A percentile compares a stretch with the other conserved stretches of the same genome.
These are phyloP conservation scores for Ectobius pallidus DNA, from an alignment of 2,888 invertebrate species.

Conservation along the genomic window DNA sequence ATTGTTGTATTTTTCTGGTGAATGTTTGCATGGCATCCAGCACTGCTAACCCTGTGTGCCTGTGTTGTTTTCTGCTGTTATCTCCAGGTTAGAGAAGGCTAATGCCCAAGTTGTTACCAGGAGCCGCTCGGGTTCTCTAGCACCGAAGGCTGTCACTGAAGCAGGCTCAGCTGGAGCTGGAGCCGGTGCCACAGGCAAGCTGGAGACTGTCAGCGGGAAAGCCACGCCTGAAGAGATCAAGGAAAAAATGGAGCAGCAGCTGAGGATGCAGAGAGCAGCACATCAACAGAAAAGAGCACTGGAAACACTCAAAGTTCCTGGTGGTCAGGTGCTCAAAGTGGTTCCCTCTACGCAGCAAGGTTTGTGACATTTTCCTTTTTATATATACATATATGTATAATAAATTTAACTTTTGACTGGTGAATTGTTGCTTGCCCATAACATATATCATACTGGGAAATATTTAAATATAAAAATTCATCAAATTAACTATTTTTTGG, in stretches of 20 bases:
- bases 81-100: slow-evolving; percentile 68
- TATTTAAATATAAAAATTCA: too few relatives aligned
- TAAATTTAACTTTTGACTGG: too few relatives aligned
- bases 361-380: too few relatives aligned
- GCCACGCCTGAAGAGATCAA: slow-evolving; percentile 77
- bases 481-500: too few relatives aligned
- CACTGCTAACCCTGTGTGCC: slow-evolving; percentile 36
- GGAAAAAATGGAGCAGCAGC: slow-evolving; percentile 90
- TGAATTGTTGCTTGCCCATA: too few relatives aligned
- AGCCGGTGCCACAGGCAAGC: slow-evolving; percentile 47
- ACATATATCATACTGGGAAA: too few relatives aligned
- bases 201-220: slow-evolving; percentile 59
- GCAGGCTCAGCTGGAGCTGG: slow-evolving; percentile 44
- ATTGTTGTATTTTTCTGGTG: slow-evolving; percentile 30
- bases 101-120: slow-evolving; percentile 79
- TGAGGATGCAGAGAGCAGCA: slow-evolving; percentile 85
- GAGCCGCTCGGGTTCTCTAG: slow-evolving; percentile 72
- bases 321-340: slow-evolving; percentile 61
- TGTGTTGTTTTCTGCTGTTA: slow-evolving; percentile 32
- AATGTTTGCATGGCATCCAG: slow-evolving; percentile 30
- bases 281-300: slow-evolving; percentile 85
- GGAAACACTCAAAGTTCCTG: slow-evolving; percentile 59
- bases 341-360: slow-evolving; percentile 63
- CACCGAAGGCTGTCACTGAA: slow-evolving; percentile 52
- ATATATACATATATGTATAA: too few relatives aligned